Evolutionary conservation across 1,140 invertebrate genomes (phyloP).

Genomic region (Macrotrachela quadricornifera): DNA sequence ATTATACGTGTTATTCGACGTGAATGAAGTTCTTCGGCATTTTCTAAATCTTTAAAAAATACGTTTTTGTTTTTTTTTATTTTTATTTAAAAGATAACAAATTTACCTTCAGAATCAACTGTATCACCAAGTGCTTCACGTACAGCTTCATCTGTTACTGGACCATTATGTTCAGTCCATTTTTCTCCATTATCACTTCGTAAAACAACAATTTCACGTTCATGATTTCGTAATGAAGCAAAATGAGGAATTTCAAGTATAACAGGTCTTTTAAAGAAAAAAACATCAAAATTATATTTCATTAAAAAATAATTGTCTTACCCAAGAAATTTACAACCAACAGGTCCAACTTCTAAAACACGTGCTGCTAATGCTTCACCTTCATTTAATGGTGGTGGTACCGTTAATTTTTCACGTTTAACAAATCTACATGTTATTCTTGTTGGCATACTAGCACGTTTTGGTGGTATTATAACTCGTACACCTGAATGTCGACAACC

Average conservation of each 20-base stretch:
- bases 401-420: slow-evolving; percentile 58
- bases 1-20: slow-evolving; percentile 27
- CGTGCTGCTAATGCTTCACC: slow-evolving; percentile 86
- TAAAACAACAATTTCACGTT: slow-evolving; percentile 91
- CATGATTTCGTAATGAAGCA: slow-evolving; percentile 77
- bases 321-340: slow-evolving; percentile 77
- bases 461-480: slow-evolving; percentile 81
- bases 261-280: slow-evolving; percentile 43
- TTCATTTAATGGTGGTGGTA: slow-evolving; percentile 89
- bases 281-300: no score
- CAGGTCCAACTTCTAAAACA: slow-evolving; percentile 85
- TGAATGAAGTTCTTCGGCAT: no score
- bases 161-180: slow-evolving; percentile 88
- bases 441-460: slow-evolving; percentile 81
- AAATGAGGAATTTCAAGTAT: slow-evolving; percentile 96
- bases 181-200: slow-evolving; percentile 90
- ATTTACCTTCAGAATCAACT: neutral
- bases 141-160: slow-evolving; percentile 86
- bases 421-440: slow-evolving; percentile 76
- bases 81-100: no score
- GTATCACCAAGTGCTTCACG: slow-evolving; percentile 46
- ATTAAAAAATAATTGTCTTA: no score
- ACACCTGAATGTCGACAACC: slow-evolving; percentile 92
- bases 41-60: no score
- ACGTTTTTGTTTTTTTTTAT: no score